These are phyloP conservation scores for Heteractis magnifica DNA, from an alignment of 92 coral and sea anemone genomes.

Conservation along the genomic window DNA sequence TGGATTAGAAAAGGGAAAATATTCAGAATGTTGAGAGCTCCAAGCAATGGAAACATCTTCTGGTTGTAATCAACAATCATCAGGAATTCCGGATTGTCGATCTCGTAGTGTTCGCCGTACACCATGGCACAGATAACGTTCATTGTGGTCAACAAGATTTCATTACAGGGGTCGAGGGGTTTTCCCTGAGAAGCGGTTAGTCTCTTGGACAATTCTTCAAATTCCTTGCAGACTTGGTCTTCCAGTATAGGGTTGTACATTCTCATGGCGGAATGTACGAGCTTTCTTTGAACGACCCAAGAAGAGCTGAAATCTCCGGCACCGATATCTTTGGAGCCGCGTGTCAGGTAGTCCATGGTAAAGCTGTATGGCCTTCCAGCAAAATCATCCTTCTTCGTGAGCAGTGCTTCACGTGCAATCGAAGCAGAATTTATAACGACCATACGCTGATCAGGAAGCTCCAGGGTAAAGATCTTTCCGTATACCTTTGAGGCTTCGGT, in stretches of 20 bases:
- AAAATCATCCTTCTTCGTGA: slow-evolving; percentile 51
- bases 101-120: slow-evolving; percentile 70
- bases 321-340: slow-evolving; percentile 52
- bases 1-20: slow-evolving; percentile 61
- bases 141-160: slow-evolving; percentile 52
- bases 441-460: slow-evolving; percentile 37
- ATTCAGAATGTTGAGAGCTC: slow-evolving; percentile 53
- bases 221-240: slow-evolving; percentile 38
- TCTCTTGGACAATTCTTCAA: slow-evolving; percentile 37
- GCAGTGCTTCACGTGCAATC: slow-evolving; percentile 45
- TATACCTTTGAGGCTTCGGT: slow-evolving; percentile 39
- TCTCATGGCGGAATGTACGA: slow-evolving; percentile 70
- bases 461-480: slow-evolving; percentile 42
- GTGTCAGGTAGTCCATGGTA: slow-evolving; percentile 33
- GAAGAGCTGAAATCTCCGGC: slow-evolving; percentile 46
- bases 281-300: slow-evolving; percentile 53
- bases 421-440: slow-evolving; percentile 52
- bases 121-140: slow-evolving; percentile 74
- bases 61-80: slow-evolving; percentile 67
- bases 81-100: slow-evolving; percentile 71
- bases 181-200: slow-evolving; percentile 44
- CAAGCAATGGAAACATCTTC: slow-evolving; percentile 52
- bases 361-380: slow-evolving; percentile 52
- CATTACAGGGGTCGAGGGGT: slow-evolving; percentile 54
- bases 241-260: slow-evolving; percentile 49